A percentile compares a stretch with the other conserved stretches of the same genome.
Conservation (phyloP, 2,888 invertebrate species). For the Standfussiana lucernea region DNA sequence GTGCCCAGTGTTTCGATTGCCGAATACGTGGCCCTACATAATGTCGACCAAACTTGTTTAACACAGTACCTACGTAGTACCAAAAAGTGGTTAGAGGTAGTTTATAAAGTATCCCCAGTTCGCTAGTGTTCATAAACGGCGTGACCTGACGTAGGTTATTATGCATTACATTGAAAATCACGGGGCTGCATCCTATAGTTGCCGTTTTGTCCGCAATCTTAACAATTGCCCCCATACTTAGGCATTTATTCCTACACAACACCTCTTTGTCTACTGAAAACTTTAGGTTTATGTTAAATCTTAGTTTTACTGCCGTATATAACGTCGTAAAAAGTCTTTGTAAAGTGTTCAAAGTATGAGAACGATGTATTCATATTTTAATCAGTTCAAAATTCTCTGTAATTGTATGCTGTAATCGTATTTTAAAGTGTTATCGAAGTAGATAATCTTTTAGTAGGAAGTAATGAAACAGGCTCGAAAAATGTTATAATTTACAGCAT, state of each 20-base stretch:
- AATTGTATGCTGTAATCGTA: conserved; percentile 48
- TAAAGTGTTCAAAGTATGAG: conserved; percentile 43
- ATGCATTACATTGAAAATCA: conserved; percentile 84
- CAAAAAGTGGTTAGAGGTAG: conserved; percentile 59
- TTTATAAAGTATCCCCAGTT: conserved; percentile 59
- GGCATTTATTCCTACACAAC: conserved; percentile 45
- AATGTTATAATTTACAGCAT: conserved; percentile 41
- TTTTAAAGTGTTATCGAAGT: conserved; percentile 52
- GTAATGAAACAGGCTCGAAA: conserved; percentile 39
- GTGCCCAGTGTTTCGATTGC: conserved; percentile 64
- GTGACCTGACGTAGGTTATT: conserved; percentile 76
- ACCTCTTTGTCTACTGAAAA: conserved; percentile 51
- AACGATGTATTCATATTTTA: conserved; percentile 50
- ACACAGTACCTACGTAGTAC: conserved; percentile 37
- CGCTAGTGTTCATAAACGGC: conserved; percentile 66
- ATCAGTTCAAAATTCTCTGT: conserved; percentile 54
- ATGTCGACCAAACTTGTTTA: conserved; percentile 60
- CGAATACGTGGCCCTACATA: conserved; percentile 63
- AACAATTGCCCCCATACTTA: conserved; percentile 63
- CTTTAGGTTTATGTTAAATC: conserved; percentile 35
- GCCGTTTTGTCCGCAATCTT: conserved; percentile 71
- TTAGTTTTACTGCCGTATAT: conserved; percentile 34
- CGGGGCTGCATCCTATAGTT: conserved; percentile 77
- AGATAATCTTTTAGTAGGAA: conserved; percentile 57
- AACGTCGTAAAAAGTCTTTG: conserved; percentile 38